These are phyloP conservation scores for Lepilemur septentrionalis DNA, from an alignment of 2,797 vertebrate species.

Conservation along the genomic window DNA sequence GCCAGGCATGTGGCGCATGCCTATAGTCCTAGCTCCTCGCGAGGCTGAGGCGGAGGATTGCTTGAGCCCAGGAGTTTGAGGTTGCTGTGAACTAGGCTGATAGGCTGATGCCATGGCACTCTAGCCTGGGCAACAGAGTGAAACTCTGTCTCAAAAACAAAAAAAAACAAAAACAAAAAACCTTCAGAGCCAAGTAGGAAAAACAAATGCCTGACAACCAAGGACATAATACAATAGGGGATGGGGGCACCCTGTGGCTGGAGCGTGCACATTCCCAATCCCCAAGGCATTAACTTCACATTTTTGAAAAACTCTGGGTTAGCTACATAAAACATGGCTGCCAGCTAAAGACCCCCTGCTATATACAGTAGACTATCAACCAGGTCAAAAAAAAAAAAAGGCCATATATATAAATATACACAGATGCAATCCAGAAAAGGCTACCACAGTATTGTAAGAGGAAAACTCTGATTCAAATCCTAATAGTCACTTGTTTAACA, in stretches of 20 bases:
- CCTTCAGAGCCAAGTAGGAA: background rate
- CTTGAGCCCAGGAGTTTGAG: too few relatives aligned
- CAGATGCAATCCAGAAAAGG: background rate
- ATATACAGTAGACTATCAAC: background rate
- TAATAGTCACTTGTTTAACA: background rate
- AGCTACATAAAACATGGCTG: slow-evolving; percentile 32
- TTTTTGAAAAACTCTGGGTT: background rate
- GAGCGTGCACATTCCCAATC: background rate
- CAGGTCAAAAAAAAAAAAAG: background rate
- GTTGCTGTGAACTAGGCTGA: too few relatives aligned
- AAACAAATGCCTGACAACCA: background rate
- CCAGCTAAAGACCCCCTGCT: background rate
- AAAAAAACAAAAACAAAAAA: background rate
- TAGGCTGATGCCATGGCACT: too few relatives aligned
- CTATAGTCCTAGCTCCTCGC: too few relatives aligned
- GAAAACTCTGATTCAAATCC: background rate
- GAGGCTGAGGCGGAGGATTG: too few relatives aligned
- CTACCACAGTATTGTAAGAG: background rate
- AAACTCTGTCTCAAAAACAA: too few relatives aligned
- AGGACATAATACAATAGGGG: background rate
- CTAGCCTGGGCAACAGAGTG: too few relatives aligned
- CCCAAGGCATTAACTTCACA: background rate
- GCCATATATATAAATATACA: background rate
- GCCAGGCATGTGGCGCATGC: too few relatives aligned
- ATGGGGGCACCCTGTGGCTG: background rate